Percentiles rank a stretch among this genome's conserved stretches.
Evolutionary conservation across 2,888 invertebrate genomes (phyloP).

Genomic region (Drosophila recens): DNA sequence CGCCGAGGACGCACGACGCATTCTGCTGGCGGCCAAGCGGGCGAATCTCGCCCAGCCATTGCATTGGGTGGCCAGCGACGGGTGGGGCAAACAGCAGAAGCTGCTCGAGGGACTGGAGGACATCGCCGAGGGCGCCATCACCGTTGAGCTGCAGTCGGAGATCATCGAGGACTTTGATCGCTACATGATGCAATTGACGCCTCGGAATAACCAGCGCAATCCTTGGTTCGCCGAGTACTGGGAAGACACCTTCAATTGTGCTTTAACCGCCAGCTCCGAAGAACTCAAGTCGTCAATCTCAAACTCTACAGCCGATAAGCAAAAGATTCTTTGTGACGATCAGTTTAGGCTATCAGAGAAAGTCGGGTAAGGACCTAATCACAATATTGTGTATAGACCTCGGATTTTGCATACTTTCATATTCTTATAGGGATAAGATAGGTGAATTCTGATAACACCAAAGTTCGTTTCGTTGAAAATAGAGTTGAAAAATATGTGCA

Average conservation of each 20-base stretch:
- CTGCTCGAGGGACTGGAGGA: constrained; percentile 88
- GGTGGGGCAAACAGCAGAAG: constrained; percentile 90
- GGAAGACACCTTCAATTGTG: constrained; percentile 89
- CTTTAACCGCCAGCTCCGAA: background rate
- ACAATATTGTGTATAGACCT: no score
- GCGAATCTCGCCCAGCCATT: constrained; percentile 88
- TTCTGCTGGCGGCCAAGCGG: constrained; percentile 87
- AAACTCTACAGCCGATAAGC: constrained; percentile 15
- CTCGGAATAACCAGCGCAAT: constrained; percentile 87
- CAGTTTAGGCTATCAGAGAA: constrained; percentile 85
- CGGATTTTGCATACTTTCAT: no score
- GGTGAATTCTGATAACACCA: no score
- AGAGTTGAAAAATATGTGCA: no score
- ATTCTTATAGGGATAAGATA: no score
- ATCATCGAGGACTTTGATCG: constrained; percentile 88
- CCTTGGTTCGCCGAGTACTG: constrained; percentile 92
- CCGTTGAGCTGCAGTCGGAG: constrained; percentile 89
- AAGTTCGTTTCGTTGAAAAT: no score
- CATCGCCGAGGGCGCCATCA: constrained; percentile 90
- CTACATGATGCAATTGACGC: constrained; percentile 89
- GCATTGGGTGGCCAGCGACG: constrained; percentile 90
- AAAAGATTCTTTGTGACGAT: constrained; percentile 83
- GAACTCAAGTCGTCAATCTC: background rate
- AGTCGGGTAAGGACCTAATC: constrained; percentile 82
- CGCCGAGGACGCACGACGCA: constrained; percentile 89